These are phyloP conservation scores for Tetramorium alpestre DNA, from an alignment of 1,140 invertebrate species.

Conservation along the genomic window DNA sequence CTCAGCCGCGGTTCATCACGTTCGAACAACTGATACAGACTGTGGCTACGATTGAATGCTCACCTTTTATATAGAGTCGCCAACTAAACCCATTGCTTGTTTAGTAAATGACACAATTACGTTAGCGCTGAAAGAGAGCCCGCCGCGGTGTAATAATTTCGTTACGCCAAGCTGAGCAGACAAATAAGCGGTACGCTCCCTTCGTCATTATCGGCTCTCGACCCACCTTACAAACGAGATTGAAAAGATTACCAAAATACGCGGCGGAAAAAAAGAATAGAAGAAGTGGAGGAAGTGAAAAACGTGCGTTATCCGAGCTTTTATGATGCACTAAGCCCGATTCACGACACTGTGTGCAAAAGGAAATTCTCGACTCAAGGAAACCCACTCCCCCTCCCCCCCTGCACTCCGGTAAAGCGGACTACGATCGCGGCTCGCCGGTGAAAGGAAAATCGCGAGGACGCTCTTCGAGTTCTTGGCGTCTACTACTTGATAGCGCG, in stretches of 20 bases:
- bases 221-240: slow-evolving; percentile 66
- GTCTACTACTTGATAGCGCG: background rate
- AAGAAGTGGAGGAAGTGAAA: background rate
- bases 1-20: background rate
- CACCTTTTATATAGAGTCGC: slow-evolving; percentile 27
- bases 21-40: background rate
- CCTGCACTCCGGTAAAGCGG: background rate
- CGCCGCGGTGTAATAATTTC: slow-evolving; percentile 61
- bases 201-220: slow-evolving; percentile 52
- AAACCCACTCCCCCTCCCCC: slow-evolving; percentile 14
- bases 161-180: slow-evolving; percentile 64
- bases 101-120: slow-evolving; percentile 57
- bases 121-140: slow-evolving; percentile 55
- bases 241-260: slow-evolving; percentile 29
- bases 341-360: slow-evolving; percentile 46
- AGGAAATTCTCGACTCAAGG: slow-evolving; percentile 61
- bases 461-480: slow-evolving; percentile 18
- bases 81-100: slow-evolving; percentile 42
- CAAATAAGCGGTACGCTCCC: slow-evolving; percentile 61
- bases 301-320: slow-evolving; percentile 63
- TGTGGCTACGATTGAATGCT: slow-evolving; percentile 26
- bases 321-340: slow-evolving; percentile 31
- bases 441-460: slow-evolving; percentile 51
- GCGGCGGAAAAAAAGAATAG: background rate
- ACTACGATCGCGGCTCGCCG: background rate